A percentile compares a stretch with the other conserved stretches of the same genome.
phyloP scores from a whole-genome alignment of 1,140 invertebrate genomes.

The Anoplolepis gracilipes region DNA sequence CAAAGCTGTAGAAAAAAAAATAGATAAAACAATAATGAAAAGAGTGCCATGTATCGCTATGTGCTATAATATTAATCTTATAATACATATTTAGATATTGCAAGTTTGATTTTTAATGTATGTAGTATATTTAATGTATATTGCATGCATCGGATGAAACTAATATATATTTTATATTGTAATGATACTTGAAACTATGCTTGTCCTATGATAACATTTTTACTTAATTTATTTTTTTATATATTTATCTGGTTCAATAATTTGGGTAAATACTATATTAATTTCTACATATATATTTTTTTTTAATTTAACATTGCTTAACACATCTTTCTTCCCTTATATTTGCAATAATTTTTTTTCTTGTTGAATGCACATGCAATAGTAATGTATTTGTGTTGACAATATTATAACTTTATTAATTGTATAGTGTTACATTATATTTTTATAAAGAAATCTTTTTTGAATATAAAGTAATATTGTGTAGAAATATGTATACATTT shows the following conservation, averaged over 20 bases:
- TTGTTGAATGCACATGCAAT: neutral
- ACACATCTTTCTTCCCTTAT: neutral
- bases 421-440: neutral
- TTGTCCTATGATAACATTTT: neutral
- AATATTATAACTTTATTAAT: neutral
- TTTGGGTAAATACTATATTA: neutral
- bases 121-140: too few species aligned
- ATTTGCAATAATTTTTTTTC: neutral
- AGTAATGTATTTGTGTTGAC: neutral
- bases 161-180: slow-evolving; percentile 25
- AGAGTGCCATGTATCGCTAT: slow-evolving; percentile 4
- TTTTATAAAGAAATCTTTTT: slow-evolving; percentile 15
- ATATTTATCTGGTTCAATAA: neutral
- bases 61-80: neutral
- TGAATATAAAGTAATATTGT: neutral
- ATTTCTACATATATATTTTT: slow-evolving; percentile 7
- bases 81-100: slow-evolving; percentile 7
- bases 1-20: neutral
- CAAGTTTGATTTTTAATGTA: slow-evolving; percentile 26
- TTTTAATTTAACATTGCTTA: neutral
- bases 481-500: neutral
- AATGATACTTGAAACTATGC: slow-evolving; percentile 9
- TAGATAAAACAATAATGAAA: slow-evolving; percentile 15
- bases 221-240: neutral
- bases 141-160: slow-evolving; percentile 20